A percentile compares a stretch with the other conserved stretches of the same genome.
Conservation (phyloP, 2,797 vertebrate genomes). For the Thripadectes ignobilis region DNA sequence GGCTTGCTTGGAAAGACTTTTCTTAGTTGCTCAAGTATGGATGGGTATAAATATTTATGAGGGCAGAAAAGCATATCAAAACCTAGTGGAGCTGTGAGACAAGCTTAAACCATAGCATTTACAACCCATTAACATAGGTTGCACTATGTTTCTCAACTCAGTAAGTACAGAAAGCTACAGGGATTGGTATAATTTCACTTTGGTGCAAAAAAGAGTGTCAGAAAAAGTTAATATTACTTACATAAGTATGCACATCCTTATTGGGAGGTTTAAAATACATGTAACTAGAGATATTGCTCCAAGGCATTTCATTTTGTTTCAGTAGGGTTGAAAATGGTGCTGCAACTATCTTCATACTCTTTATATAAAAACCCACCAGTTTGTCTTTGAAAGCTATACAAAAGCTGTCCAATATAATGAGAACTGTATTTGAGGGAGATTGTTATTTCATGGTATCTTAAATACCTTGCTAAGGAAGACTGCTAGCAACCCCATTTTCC, state of each 20-base stretch:
- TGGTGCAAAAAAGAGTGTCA: not conserved
- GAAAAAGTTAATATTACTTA: not conserved
- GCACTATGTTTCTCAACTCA: not conserved
- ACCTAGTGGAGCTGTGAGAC: not conserved
- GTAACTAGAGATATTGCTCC: not conserved
- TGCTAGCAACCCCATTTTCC: not conserved
- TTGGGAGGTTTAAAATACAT: not conserved
- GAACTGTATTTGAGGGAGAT: accelerated
- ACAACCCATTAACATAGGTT: not conserved
- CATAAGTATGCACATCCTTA: not conserved
- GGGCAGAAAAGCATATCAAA: not conserved
- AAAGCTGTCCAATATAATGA: not conserved
- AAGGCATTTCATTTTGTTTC: not conserved
- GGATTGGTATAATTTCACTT: not conserved
- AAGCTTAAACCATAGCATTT: not conserved
- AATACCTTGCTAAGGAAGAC: not conserved
- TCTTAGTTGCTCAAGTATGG: not conserved
- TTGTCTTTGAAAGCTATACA: not conserved
- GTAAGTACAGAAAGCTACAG: not conserved
- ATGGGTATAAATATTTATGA: constrained; percentile 14
- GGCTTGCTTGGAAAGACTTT: not conserved
- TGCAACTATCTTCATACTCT: not conserved
- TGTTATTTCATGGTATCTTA: not conserved
- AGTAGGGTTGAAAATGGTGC: not conserved
- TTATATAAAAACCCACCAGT: not conserved